These are phyloP conservation scores for Gisinianus flammeolus DNA, from an alignment of 2,888 invertebrate genomes.

Conservation along the genomic window DNA sequence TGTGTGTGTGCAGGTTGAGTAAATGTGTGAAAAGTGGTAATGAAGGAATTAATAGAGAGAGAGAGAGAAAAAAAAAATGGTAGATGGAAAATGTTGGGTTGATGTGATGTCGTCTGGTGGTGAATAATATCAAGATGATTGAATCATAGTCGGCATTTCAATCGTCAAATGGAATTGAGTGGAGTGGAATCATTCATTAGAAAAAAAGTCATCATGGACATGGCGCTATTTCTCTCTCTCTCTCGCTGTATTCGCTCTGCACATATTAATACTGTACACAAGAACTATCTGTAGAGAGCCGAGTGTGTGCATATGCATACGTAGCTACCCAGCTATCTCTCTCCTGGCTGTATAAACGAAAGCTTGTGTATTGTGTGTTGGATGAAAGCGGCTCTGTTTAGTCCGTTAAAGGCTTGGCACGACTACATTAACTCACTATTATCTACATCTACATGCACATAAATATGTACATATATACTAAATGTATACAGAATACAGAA, in stretches of 20 bases:
- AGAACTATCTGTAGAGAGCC: neutral
- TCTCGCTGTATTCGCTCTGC: too few relatives aligned
- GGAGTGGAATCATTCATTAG: conserved; percentile 29
- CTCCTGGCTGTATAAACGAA: neutral
- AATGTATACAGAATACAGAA: neutral
- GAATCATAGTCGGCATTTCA: conserved; percentile 34
- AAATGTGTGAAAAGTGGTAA: neutral
- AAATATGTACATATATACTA: neutral
- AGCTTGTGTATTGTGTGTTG: neutral
- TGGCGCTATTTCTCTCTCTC: too few relatives aligned
- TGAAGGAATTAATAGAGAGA: conserved; percentile 1
- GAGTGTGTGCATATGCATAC: neutral
- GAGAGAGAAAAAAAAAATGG: neutral
- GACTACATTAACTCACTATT: conserved; percentile 7
- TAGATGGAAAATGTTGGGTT: too few relatives aligned
- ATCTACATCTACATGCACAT: neutral
- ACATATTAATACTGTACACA: neutral
- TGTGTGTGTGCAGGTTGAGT: neutral
- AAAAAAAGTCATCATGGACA: conserved; percentile 26
- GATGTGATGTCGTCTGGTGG: neutral
- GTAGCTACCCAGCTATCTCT: neutral
- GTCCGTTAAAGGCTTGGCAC: neutral
- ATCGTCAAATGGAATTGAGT: conserved; percentile 21
- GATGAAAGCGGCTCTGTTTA: neutral
- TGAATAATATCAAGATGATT: conserved; percentile 28